These are phyloP conservation scores for Parambassis ranga DNA, from an alignment of 2,797 vertebrate genomes.

Conservation along the genomic window DNA sequence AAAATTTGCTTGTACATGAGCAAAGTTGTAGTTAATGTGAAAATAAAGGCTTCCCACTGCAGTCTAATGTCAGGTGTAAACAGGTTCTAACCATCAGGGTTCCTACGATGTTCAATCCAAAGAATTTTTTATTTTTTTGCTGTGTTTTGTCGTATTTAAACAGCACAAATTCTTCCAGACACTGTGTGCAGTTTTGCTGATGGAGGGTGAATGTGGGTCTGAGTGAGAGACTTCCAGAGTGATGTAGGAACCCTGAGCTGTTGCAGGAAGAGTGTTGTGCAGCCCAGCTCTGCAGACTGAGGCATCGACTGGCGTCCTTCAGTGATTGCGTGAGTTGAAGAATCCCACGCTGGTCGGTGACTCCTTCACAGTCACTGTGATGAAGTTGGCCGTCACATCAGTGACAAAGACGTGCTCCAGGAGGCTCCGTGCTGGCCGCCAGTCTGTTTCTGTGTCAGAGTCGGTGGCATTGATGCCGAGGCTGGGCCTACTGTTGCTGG, in stretches of 20 bases:
- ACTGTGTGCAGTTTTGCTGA: too few relatives aligned
- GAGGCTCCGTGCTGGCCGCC: constrained; percentile 89
- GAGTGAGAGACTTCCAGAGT: background rate
- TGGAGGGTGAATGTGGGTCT: too few relatives aligned
- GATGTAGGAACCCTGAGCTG: constrained; percentile 23
- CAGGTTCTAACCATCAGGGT: constrained; percentile 9
- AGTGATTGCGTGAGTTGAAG: constrained; percentile 88
- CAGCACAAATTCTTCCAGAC: too few relatives aligned
- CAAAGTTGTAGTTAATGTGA: too few relatives aligned
- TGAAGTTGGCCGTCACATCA: constrained; percentile 92
- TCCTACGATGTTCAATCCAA: constrained; percentile 3
- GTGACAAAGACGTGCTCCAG: constrained; percentile 95
- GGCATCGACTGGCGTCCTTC: constrained; percentile 31
- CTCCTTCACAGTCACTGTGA: constrained; percentile 95
- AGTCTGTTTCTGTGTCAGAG: constrained; percentile 81
- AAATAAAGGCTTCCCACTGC: too few relatives aligned
- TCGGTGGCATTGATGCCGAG: constrained; percentile 79
- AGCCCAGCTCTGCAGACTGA: too few relatives aligned
- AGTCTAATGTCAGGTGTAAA: background rate
- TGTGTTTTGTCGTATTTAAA: too few relatives aligned
- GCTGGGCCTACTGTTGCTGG: constrained; percentile 71
- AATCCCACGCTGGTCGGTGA: constrained; percentile 95
- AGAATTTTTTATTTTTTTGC: too few relatives aligned
- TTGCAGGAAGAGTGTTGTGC: background rate
- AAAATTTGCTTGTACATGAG: too few relatives aligned